Conservation (phyloP, 1,140 invertebrate species). For the Theocolax elegans region DNA sequence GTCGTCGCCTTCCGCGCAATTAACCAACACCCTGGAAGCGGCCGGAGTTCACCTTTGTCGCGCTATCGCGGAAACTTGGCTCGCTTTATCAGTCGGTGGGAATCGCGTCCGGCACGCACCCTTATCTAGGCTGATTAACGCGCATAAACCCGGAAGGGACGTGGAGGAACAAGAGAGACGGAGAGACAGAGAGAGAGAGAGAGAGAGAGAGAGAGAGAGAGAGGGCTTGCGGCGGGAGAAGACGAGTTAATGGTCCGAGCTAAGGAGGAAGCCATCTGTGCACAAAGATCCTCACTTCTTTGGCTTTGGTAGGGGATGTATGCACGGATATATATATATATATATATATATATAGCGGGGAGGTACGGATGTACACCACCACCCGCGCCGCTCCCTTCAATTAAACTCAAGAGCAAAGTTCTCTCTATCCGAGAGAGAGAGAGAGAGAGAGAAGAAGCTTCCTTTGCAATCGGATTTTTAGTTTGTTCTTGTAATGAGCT, state of each 20-base stretch:
- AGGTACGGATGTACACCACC: too few species aligned
- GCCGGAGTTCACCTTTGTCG: neutral
- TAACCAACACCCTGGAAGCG: neutral
- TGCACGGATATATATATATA: too few species aligned
- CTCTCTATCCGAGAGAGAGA: neutral
- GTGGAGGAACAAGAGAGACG: neutral
- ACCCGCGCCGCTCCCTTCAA: too few species aligned
- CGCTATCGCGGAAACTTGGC: neutral
- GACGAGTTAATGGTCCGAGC: slow-evolving; percentile 41
- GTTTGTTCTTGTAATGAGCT: too few species aligned
- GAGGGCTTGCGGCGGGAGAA: neutral
- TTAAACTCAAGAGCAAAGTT: slow-evolving; percentile 12
- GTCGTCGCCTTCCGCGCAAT: slow-evolving; percentile 17
- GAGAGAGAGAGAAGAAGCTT: neutral
- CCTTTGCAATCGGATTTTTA: slow-evolving; percentile 21
- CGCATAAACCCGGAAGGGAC: slow-evolving; percentile 30
- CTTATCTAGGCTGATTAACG: slow-evolving; percentile 44
- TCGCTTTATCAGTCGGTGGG: neutral
- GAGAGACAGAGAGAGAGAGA: neutral
- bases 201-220: neutral
- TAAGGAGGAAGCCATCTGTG: slow-evolving; percentile 38
- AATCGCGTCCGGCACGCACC: slow-evolving; percentile 23
- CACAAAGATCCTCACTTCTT: slow-evolving; percentile 12
- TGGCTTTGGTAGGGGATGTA: too few species aligned
- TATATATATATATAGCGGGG: too few species aligned